Conservation (phyloP, 1,140 invertebrate species). For the Macrostomum lignano region DNA sequence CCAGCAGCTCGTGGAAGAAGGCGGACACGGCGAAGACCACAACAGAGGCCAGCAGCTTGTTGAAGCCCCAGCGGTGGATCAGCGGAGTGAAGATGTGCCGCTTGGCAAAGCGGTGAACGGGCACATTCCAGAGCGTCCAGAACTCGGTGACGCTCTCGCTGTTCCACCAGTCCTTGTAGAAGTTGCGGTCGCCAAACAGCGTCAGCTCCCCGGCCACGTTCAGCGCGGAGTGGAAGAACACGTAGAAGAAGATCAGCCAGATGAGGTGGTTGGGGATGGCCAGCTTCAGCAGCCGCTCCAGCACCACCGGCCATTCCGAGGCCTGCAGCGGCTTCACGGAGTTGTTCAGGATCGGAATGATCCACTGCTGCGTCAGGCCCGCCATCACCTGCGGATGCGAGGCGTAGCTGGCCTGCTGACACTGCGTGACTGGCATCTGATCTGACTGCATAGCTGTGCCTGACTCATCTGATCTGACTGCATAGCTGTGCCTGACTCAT, state of each 20-base stretch:
- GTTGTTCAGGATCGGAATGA: conserved; percentile 77
- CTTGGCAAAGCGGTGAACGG: conserved; percentile 58
- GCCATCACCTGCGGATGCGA: conserved; percentile 51
- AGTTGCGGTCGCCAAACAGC: conserved; percentile 79
- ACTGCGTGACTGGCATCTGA: too few species aligned
- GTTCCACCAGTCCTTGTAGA: conserved; percentile 97
- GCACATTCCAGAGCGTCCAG: conserved; percentile 92
- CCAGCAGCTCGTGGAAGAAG: conserved; percentile 73
- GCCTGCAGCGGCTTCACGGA: conserved; percentile 67
- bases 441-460: too few species aligned
- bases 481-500: too few species aligned
- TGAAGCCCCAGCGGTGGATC: conserved; percentile 43
- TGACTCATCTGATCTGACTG: too few species aligned
- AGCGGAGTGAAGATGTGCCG: conserved; percentile 73
- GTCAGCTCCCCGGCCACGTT: conserved; percentile 74
- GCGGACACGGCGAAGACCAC: conserved; percentile 80
- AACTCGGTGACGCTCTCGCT: conserved; percentile 73
- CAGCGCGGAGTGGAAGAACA: conserved; percentile 70
- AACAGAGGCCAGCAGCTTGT: conserved; percentile 40
- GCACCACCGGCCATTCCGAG: conserved; percentile 40
- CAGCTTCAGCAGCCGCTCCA: conserved; percentile 34
- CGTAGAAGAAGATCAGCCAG: conserved; percentile 87
- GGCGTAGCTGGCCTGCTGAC: too few species aligned
- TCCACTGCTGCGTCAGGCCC: conserved; percentile 87
- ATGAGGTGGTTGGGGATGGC: conserved; percentile 76